Base-by-base conservation (phyloP, 2,113 vertebrate species). In the Tupaia tana region DNA sequence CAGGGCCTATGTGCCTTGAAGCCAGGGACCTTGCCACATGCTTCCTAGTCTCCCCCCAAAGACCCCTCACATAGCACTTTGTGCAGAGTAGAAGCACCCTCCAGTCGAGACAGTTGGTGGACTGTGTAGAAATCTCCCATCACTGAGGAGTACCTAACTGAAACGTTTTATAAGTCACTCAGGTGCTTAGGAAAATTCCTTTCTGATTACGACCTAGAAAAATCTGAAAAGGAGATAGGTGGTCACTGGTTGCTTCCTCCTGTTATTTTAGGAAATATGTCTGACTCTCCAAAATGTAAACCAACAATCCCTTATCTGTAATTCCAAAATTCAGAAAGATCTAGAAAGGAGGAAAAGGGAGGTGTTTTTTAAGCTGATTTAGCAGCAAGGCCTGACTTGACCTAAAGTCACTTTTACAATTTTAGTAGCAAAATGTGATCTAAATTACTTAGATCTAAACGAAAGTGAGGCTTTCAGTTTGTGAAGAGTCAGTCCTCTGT, bases 381-480 rank as follows among this genome's bases (percentile, higher is more conserved):
- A 71, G 61, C 58, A 85, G n/a, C 6, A 54, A 91, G 87, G 86
- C 24, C 34, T 77, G 7, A 64, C 12, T 73, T 43, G 79, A 97
- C 69, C 90, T 85, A 86, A 85, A 93, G 4, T 67, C 61, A 84
- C 29, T 78, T 67, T 58, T n/a, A 69, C 20, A 84, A 70, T 67
- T 63, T 80, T 93, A 73, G 69, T 84, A 90, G 71, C 19, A 67
- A 88, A 92, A 85, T n/a, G 67, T 58, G 63, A 89, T 82, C 90
- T n/a, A 64, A 82, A 91, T 8, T 67, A 24, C 84, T 29, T 81
- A 71, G 59, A 82, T 67, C 43, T 89, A 27, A 78, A 67, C 20
- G 69, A 54, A 69, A 73, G 3, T 20, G 34, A 90, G 70, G n/a
- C 29, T 84, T 87, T 90, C 43, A 27, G 13, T 78, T 91, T 52